Evolutionary conservation across 2,113 vertebrate genomes (phyloP), one percentile per base, ranked within the genome.

Genomic region (Macrotus californicus): DNA sequence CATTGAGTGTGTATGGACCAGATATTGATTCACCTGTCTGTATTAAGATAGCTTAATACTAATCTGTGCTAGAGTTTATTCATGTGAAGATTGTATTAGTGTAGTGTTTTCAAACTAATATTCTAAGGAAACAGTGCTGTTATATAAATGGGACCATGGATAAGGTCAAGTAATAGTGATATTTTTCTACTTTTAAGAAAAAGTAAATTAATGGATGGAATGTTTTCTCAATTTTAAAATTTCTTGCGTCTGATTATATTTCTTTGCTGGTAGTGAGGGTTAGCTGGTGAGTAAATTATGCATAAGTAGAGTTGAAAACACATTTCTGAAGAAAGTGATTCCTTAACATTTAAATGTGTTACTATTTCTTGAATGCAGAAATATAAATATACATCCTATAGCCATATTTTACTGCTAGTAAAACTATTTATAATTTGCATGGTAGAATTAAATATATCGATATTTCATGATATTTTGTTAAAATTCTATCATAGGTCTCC

Each of bases 191-290:
- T 86, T 48, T 88, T 31, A 94, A 85, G 52, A 59, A 95, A 95
- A 95, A 92, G 50, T 59, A 91, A 89, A 94, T 95, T 92, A 97
- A 96, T 79, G 69, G 93, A 94, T 97, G 92, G 94, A 96, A 96
- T 97, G 89, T 88, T 76, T 91, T 94, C 67, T 94, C 31, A 87
- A 43, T 88, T 93, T 85, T 21, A 80, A 85, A 52, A 16, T n/a
- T 84, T 73, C 41, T 91, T 93, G 21, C 13, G 70, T 64, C 90
- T 89, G 41, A 94, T 75, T 87, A 61, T 59, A 15, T 89, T 89
- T n/a, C 39, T 94, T 93, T 7, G 13, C 18, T 90, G 72, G 19
- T 43, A 83, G n/a, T 73, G 39, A 54, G 39, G 59, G 24, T 66
- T 72, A 85, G 72, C 66, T 91, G 56, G 88, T 52, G 43, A 95